Conservation (phyloP, 92 coral and sea anemone species). For the Meandrina meandrites region DNA sequence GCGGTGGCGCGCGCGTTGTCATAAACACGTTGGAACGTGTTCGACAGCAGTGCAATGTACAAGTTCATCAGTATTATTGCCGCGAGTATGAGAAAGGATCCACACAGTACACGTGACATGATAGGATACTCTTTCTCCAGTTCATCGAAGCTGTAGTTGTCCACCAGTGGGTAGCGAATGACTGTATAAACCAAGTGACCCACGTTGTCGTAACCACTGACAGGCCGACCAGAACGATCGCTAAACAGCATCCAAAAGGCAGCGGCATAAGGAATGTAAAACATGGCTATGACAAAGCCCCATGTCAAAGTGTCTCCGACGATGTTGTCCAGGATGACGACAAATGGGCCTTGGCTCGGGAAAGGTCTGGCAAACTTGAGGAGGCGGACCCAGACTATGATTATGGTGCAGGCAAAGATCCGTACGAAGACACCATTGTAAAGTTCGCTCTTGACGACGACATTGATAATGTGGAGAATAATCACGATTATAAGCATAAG, state of each 20-base stretch:
- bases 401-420: constrained; percentile 46
- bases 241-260: constrained; percentile 81
- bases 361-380: constrained; percentile 76
- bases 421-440: constrained; percentile 28
- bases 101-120: constrained; percentile 67
- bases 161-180: constrained; percentile 64
- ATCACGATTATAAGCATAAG: constrained; percentile 45
- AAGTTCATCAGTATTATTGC: constrained; percentile 65
- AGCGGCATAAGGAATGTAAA: constrained; percentile 68
- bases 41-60: constrained; percentile 78
- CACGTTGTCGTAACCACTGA: constrained; percentile 57
- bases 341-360: constrained; percentile 70
- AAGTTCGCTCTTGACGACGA: constrained; percentile 23
- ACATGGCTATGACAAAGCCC: constrained; percentile 58
- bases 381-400: constrained; percentile 69
- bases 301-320: constrained; percentile 62
- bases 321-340: constrained; percentile 65
- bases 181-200: constrained; percentile 40
- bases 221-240: constrained; percentile 35
- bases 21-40: constrained; percentile 77
- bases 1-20: constrained; percentile 80
- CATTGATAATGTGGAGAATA: constrained; percentile 33
- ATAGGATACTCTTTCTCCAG: constrained; percentile 48
- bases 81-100: constrained; percentile 48
- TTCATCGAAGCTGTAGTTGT: constrained; percentile 62